Evolutionary conservation across 1,140 invertebrate species (phyloP), one percentile per base, ranked within the genome.

Genomic region (Sarcophaga peregrina): DNA sequence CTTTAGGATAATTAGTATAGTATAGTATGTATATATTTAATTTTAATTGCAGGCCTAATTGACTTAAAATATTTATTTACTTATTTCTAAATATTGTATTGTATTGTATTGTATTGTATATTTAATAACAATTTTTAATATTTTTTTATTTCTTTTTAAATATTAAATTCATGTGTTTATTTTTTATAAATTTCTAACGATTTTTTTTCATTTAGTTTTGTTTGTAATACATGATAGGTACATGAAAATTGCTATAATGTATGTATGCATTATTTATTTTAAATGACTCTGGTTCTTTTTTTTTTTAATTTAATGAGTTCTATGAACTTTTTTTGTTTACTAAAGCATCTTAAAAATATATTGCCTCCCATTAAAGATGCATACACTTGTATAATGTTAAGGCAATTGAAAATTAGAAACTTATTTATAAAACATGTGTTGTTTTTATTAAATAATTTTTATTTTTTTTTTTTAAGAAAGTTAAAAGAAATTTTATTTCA

Each of bases 161-260:
- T 76, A 8, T 76, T 75, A 75, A 25, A n/a, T 76, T 17, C 45
- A 76, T 46, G 37, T 48, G 46, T 48, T 47, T 8, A n/a, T 46
- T 47, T 45, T 76, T 76, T 76, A 9, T 47, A 76, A 17, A 50
- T 50, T 8, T 50, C 25, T 78, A 50, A 78, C 17, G 50, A 50
- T 78, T 50, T 20, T 50, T 78, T 20, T 78, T 20, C n/a, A 78
- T 50, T 72, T 72, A 11, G 20, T 68, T 68, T 20, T 68, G 58
- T 25, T 20, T 68, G 62, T 68, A 17, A 68, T 68, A 68, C 62
- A 68, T 68, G 62, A 78, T 78, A 78, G 75, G 75, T 78, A 78
- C 75, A 78, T 78, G 75, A 50, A 78, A 78, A 78, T 78, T 78
- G 75, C 75, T 78, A 50, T 78, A 47, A 76, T 48, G 13, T 76